Evolutionary conservation across 2,888 invertebrate species (phyloP).

Genomic region (Philereme transversata): DNA sequence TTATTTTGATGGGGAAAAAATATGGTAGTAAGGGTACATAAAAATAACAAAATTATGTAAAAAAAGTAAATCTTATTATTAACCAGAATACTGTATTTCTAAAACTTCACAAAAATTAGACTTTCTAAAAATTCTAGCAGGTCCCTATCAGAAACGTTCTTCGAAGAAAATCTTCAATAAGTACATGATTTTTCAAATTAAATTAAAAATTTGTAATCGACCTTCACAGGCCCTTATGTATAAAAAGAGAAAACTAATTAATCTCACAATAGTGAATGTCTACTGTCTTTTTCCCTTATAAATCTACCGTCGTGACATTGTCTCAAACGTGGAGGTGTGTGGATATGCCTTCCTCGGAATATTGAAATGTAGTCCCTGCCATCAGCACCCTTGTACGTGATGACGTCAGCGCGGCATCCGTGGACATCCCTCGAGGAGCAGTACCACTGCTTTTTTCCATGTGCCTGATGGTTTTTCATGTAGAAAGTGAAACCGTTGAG

Average conservation of each 20-base stretch:
- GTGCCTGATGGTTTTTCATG: slow-evolving; percentile 79
- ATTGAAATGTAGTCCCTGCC: slow-evolving; percentile 78
- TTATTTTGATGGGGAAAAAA: neutral
- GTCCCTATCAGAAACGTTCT: slow-evolving; percentile 74
- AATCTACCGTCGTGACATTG: slow-evolving; percentile 76
- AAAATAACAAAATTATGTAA: slow-evolving; percentile 28
- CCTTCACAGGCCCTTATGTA: slow-evolving; percentile 37
- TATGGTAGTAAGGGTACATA: slow-evolving; percentile 25
- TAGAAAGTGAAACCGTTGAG: slow-evolving; percentile 78
- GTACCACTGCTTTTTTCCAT: slow-evolving; percentile 80
- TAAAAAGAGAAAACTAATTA: slow-evolving; percentile 32
- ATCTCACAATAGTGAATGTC: slow-evolving; percentile 49
- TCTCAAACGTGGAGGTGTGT: slow-evolving; percentile 70
- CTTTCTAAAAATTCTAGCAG: slow-evolving; percentile 64
- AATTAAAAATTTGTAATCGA: slow-evolving; percentile 38
- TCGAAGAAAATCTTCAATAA: slow-evolving; percentile 61
- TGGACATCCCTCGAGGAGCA: slow-evolving; percentile 77
- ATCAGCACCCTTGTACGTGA: slow-evolving; percentile 72
- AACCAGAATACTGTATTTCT: slow-evolving; percentile 76
- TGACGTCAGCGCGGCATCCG: slow-evolving; percentile 76
- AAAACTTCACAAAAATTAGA: slow-evolving; percentile 64
- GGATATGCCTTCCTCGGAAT: slow-evolving; percentile 74
- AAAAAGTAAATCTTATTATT: slow-evolving; percentile 37
- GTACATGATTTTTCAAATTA: slow-evolving; percentile 66
- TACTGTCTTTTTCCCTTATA: slow-evolving; percentile 71